Base-by-base conservation (phyloP, 2,888 invertebrate species). In the Amphiduros pacificus region DNA sequence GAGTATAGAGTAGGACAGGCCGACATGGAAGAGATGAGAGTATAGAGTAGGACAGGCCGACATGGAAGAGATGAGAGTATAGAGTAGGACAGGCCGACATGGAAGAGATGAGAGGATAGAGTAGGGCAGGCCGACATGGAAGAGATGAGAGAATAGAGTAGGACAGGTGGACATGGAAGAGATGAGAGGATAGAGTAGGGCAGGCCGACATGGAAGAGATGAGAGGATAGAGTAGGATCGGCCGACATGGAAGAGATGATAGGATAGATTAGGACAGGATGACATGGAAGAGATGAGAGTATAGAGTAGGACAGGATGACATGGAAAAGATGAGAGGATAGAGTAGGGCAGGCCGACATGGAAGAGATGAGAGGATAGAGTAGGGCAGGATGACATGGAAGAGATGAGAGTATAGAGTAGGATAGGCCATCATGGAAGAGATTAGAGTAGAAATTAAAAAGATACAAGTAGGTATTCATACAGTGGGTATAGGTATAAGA, bases 351-450 rank as follows among this genome's bases (percentile, higher is more conserved):
- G 36, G 27, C 17, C 31, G 54, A 20, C 17, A 26, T 50, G 20
- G 41, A 31, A 17, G 26, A 20, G 28, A 26, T 31, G 49, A 32
- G 27, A 44, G 50, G 61, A 55, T 20, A 14, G 55, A 55, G 49
- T 48, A 31, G 40, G 27, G 31, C 17, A 49, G 40, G 49, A 28
- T 31, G 49, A 22, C 22, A 32, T 22, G 32, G 27, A 26, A 27
- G 29, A 9, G 40, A 36, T 20, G 28, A 9, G 26, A 31, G 26
- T n/a, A 28, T 0, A 40, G n/a, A 24, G 48, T 14, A 24, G 1
- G 27, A 40, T 6, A 27, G 28, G 20, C n/a, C 9, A 48, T 17
- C n/a, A 24, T 22, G 26, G 36, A 26, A 28, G 3, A 28, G 31
- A 24, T 27, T 20, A 32, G 4, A 26, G 27, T 20, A 31, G 14